Base-by-base conservation (phyloP, 1,140 invertebrate genomes). In the Lycorma delicatula region DNA sequence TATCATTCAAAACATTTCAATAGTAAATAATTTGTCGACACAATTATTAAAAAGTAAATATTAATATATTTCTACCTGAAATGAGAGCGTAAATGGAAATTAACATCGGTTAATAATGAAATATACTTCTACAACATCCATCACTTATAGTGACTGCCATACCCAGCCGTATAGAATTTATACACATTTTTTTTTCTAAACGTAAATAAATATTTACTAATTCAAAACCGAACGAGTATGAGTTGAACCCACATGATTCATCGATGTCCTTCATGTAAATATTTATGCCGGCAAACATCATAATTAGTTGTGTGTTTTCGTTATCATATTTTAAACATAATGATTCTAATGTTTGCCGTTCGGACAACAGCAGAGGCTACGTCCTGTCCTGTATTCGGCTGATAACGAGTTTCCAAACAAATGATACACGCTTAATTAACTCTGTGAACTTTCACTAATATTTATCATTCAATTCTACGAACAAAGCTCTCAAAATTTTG, bases 251-350 rank as follows among this genome's bases (percentile, higher is more conserved):
- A 44, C 18, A 44, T 44, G 41, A 44, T 44, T 44, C 41, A 44
- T 44, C 41, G 41, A 16, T n/a, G n/a, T n/a, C 16, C 11, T 20
- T 9, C 41, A 9, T 16, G 41, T 44, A 16, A 44, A 44, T 44
- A 44, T 44, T 44, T 44, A 44, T 44, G 41, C 41, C 41, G 23
- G 41, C 41, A 44, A 44, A 44, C 41, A 44, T 44, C 41, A 44
- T 44, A 44, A 44, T 44, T 44, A 44, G 41, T 6, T 22, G 41
- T 44, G 23, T 44, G 41, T 44, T 44, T 44, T 44, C 41, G 41
- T 44, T 44, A 44, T 44, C 41, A 44, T 44, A 44, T 44, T 44
- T 44, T 44, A 44, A 44, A 44, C 41, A 44, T 22, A 20, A 44
- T 44, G 41, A 44, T 20, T n/a, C n/a, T n/a, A n/a, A n/a, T n/a